Base-by-base conservation (phyloP, 2,113 vertebrate genomes). In the Salminus brasiliensis region DNA sequence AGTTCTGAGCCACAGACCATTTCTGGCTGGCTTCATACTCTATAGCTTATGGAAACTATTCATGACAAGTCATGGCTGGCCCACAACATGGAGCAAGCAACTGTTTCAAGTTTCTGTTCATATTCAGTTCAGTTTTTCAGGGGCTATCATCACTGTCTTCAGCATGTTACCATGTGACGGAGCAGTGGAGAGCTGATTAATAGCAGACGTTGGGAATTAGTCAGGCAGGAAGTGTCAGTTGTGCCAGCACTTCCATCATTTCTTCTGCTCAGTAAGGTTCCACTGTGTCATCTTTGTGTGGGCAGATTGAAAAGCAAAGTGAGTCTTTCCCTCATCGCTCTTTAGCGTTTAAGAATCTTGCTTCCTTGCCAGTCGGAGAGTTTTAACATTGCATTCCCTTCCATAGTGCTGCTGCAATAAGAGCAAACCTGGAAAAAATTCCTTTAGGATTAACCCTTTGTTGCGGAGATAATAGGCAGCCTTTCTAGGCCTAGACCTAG, bases 131-230 rank as follows among this genome's bases (percentile, higher is more conserved):
- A 5, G 5, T 21, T 21, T 5, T 49, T 21, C 47, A 21, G 47
- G 47, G 77, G 88, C 88, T 18, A 21, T 45, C 85, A 21, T 60
- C 27, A 60, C 60, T 63, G 30, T 30, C 16, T 16, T 63, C 29
- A 34, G 32, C 60, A 9, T 30, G 27, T 12, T 60, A 12, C 57
- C 30, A 34, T 43, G 25, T 39, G 52, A 76, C 41, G 47, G 29
- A 60, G 45, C 72, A 81, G 78, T 21, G 6, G 47, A 49, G 77
- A 81, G 72, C 79, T 88, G 74, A 91, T 89, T 87, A 80, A 87
- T 83, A 88, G 63, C 86, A 89, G 84, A 74, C 72, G 13, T 45
- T 45, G 34, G 15, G 69, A 80, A 77, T 52, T 70, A 83, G 79
- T 85, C 79, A 83, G 84, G 74, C 80, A 80, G 66, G 53, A 66